Conservation (phyloP, 53 echinoderm and acorn worm genomes). For the Henricia sp. region DNA sequence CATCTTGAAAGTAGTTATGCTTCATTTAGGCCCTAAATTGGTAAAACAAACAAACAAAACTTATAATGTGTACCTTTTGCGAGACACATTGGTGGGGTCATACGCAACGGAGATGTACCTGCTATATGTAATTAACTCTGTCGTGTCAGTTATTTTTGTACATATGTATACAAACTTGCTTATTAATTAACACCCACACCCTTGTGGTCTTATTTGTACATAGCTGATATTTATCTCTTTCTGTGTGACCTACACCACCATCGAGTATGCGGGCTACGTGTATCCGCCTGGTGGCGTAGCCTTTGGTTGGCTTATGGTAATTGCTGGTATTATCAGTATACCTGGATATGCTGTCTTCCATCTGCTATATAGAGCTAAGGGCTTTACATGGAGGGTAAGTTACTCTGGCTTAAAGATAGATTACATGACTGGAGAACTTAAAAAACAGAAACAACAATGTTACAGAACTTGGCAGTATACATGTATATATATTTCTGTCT, state of each 20-base stretch:
- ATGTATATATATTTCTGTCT: too few relatives aligned
- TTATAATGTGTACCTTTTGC: background rate
- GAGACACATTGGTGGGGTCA: background rate
- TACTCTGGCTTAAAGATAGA: background rate
- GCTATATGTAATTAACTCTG: background rate
- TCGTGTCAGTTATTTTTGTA: background rate
- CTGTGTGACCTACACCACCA: slow-evolving; percentile 68
- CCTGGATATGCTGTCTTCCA: slow-evolving; percentile 52
- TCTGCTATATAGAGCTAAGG: background rate
- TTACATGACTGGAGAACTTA: too few relatives aligned
- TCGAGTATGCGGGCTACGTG: slow-evolving; percentile 56
- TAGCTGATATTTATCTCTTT: slow-evolving; percentile 82
- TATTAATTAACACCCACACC: background rate
- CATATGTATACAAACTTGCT: too few relatives aligned
- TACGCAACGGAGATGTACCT: too few relatives aligned
- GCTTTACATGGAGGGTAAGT: background rate
- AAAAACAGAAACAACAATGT: too few relatives aligned
- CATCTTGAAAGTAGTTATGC: background rate
- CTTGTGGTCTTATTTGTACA: background rate
- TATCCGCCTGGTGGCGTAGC: slow-evolving; percentile 66
- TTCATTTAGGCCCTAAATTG: background rate
- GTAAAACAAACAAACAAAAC: too few relatives aligned
- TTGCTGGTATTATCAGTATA: slow-evolving; percentile 45
- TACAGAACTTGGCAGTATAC: too few relatives aligned
- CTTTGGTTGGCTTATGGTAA: slow-evolving; percentile 79